These are phyloP conservation scores for Nymphalis polychloros DNA, from an alignment of 2,888 invertebrate species.

Conservation along the genomic window DNA sequence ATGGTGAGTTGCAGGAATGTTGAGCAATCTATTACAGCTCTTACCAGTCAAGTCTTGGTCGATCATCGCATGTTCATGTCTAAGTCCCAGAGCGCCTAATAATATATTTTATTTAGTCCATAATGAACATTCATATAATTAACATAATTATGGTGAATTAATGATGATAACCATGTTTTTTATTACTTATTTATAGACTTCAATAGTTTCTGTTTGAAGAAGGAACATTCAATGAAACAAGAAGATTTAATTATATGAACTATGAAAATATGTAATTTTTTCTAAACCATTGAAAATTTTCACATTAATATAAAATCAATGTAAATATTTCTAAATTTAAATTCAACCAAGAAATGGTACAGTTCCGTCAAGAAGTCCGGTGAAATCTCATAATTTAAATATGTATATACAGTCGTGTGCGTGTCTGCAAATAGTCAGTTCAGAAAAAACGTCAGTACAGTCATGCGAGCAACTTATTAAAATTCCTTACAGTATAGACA, in stretches of 20 bases:
- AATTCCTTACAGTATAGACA: constrained; percentile 31
- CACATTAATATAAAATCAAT: constrained; percentile 22
- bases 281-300: background rate
- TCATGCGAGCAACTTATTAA: constrained; percentile 39
- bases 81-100: background rate
- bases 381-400: constrained; percentile 44
- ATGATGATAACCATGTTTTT: no score
- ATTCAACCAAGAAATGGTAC: constrained; percentile 27
- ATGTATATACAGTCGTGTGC: constrained; percentile 40
- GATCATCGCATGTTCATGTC: constrained; percentile 17
- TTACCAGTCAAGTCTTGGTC: constrained; percentile 28
- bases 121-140: background rate
- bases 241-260: background rate
- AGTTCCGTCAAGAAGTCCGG: constrained; percentile 41
- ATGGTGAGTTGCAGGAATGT: constrained; percentile 31
- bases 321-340: constrained; percentile 31
- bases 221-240: no score
- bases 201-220: no score
- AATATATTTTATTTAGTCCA: background rate
- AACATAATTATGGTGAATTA: no score
- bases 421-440: constrained; percentile 40
- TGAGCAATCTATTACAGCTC: background rate
- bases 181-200: no score
- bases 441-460: constrained; percentile 36
- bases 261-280: background rate